Conservation (phyloP, 2,113 vertebrate genomes). For the Ophiodon elongatus region DNA sequence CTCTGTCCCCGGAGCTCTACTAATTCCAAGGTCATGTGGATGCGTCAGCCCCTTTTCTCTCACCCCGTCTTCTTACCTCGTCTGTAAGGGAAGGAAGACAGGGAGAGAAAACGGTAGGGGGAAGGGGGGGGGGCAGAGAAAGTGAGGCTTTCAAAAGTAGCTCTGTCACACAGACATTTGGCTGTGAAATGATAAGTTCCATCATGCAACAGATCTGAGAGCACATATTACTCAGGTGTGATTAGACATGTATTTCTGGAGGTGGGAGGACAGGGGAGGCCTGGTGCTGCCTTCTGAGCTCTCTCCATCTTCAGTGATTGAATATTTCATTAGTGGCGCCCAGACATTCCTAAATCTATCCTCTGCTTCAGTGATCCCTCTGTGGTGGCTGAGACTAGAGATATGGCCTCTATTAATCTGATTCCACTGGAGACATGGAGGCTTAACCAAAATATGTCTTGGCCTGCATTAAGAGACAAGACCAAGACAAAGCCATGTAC, state of each 20-base stretch:
- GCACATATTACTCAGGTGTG: constrained; percentile 59
- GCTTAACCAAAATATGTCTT: constrained; percentile 74
- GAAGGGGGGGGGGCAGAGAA: constrained; percentile 26
- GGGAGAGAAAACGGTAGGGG: constrained; percentile 28
- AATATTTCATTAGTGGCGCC: constrained; percentile 71
- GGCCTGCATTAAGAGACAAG: neutral
- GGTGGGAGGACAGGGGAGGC: constrained; percentile 64
- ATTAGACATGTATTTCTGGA: constrained; percentile 49
- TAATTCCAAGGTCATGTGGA: constrained; percentile 85
- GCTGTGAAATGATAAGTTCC: constrained; percentile 42
- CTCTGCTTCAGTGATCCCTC: constrained; percentile 53
- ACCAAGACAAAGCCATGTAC: neutral
- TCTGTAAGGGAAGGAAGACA: constrained; percentile 33
- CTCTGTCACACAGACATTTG: constrained; percentile 43
- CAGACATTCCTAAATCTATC: constrained; percentile 65
- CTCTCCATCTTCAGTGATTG: constrained; percentile 62
- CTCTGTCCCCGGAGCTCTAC: constrained; percentile 80
- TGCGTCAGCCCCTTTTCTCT: constrained; percentile 59
- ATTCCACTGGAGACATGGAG: constrained; percentile 67
- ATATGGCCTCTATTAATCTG: constrained; percentile 81
- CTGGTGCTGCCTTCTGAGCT: constrained; percentile 42
- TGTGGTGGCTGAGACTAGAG: constrained; percentile 68
- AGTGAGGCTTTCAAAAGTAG: constrained; percentile 40
- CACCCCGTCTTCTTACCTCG: constrained; percentile 58
- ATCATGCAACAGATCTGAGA: constrained; percentile 28